These are phyloP conservation scores for Antechinus stuartii DNA, from an alignment of 2,113 vertebrate genomes.

Conservation along the genomic window DNA sequence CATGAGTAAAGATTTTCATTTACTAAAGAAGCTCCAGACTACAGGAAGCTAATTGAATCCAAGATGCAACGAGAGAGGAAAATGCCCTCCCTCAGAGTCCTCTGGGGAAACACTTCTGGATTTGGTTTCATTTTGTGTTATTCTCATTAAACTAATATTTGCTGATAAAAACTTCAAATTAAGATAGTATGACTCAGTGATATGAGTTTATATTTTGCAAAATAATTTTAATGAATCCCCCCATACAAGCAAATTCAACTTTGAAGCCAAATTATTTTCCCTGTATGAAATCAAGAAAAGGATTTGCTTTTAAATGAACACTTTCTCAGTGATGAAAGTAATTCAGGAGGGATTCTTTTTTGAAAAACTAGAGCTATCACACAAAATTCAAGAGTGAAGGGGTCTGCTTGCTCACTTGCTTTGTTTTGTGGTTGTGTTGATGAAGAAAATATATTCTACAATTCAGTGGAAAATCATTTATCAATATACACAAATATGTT, in stretches of 20 bases:
- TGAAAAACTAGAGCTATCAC: neutral
- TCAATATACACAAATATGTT: neutral
- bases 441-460: neutral
- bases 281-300: neutral
- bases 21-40: slow-evolving; percentile 10
- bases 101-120: neutral
- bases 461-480: neutral
- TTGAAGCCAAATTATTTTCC: slow-evolving; percentile 18
- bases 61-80: neutral
- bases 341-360: neutral
- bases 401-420: neutral
- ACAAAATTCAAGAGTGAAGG: neutral
- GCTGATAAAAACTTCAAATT: slow-evolving; percentile 12
- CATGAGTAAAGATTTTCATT: slow-evolving; percentile 4
- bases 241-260: neutral
- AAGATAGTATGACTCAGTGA: neutral
- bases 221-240: neutral
- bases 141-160: neutral
- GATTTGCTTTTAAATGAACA: slow-evolving; percentile 8
- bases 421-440: neutral
- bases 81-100: neutral
- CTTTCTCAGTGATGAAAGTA: neutral
- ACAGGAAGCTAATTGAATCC: slow-evolving; percentile 6
- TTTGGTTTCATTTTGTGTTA: neutral
- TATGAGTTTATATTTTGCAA: neutral